These are phyloP conservation scores for Craterocephalus amniculus DNA, from an alignment of 2,797 vertebrate species.

Conservation along the genomic window DNA sequence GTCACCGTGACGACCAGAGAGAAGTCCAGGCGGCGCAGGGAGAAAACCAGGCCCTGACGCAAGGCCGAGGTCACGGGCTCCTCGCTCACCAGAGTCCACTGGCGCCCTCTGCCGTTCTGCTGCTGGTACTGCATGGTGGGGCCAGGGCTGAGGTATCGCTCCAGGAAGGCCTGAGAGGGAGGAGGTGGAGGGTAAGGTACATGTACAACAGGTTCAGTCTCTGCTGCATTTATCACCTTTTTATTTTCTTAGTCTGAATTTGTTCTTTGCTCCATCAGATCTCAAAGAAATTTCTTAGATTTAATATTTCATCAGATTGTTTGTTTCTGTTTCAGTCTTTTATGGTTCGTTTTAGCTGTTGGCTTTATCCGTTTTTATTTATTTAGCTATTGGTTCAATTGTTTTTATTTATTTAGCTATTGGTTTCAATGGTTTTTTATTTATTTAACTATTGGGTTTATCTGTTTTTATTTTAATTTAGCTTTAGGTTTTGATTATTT, in stretches of 20 bases:
- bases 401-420: too few relatives aligned
- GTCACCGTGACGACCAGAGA: slow-evolving; percentile 91
- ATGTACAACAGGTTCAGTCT: background rate
- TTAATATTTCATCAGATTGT: background rate
- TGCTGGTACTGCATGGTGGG: slow-evolving; percentile 94
- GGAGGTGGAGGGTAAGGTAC: background rate
- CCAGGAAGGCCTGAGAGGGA: slow-evolving; percentile 87
- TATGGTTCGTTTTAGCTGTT: too few relatives aligned
- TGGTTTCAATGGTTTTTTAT: too few relatives aligned
- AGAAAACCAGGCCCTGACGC: slow-evolving; percentile 89
- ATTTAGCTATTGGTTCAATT: too few relatives aligned
- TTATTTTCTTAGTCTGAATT: background rate
- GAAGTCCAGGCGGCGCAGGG: slow-evolving; percentile 91
- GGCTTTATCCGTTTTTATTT: too few relatives aligned
- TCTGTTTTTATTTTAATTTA: too few relatives aligned
- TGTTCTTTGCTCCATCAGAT: background rate
- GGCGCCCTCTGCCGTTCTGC: slow-evolving; percentile 90
- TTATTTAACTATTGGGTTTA: too few relatives aligned
- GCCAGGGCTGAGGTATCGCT: slow-evolving; percentile 89
- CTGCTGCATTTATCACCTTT: background rate
- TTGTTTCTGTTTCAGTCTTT: too few relatives aligned
- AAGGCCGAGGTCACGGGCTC: slow-evolving; percentile 92
- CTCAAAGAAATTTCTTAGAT: background rate
- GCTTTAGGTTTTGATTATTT: too few relatives aligned
- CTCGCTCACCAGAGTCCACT: slow-evolving; percentile 95